Evolutionary conservation across 2,113 vertebrate genomes (phyloP), one percentile per base, ranked within the genome.

Genomic region (Crotophaga sulcirostris): DNA sequence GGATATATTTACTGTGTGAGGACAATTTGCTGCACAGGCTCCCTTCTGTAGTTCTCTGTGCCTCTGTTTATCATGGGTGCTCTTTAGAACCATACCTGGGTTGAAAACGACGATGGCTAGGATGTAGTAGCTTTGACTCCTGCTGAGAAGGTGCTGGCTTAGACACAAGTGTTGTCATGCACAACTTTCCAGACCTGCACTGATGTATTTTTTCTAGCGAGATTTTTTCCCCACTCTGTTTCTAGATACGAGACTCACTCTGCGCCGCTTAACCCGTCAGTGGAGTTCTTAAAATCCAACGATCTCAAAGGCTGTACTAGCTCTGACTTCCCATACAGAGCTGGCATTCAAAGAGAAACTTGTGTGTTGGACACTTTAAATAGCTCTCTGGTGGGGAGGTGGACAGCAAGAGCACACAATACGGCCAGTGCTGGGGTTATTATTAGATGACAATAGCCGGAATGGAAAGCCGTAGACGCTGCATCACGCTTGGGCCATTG

Each of bases 391-490:
- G 84, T 84, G 91, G 93, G 95, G 84, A 90, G 89, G 67, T 74
- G 93, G 89, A 77, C 55, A 51, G 96, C 63, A 64, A 89, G 92
- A 86, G 90, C 92, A 70, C 82, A 96, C 97, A 96, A 60, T 96
- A 31, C 51, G 38, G 92, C 85, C 90, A 85, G 74, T 28, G 28
- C 90, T 82, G 97, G 96, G 83, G 94, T 97, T 98, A 98, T 98
- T 98, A 89, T 98, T 97, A 89, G 97, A 85, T 82, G 83, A 98
- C 98, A 98, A 98, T 98, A 51, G 70, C 97, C 90, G 96, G 97
- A 98, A 98, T 86, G 95, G 90, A 77, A 91, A 95, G 87, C 97
- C 10, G 31, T 33, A 66, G 95, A 93, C 17, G 77, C 96, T 28
- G 95, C 92, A 36, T 89, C 58, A 33, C 11, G 60, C 45, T 70